Evolutionary conservation across 2,797 vertebrate genomes (phyloP).

Genomic region (Typhlichthys subterraneus): DNA sequence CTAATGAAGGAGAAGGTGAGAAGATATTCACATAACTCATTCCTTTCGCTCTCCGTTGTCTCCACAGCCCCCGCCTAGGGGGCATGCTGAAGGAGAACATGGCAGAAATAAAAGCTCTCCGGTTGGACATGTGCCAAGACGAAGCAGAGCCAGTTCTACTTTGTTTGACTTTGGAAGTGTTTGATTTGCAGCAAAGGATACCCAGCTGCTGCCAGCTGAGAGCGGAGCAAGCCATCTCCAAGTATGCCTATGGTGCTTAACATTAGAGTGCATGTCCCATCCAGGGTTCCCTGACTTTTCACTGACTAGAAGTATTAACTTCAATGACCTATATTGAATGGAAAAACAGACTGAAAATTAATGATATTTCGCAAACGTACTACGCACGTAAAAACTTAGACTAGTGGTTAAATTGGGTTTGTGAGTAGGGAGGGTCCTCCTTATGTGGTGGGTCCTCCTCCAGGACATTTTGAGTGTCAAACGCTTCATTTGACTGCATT

Average conservation of each 20-base stretch:
- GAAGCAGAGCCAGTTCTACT: conserved; percentile 65
- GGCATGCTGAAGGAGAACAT: conserved; percentile 65
- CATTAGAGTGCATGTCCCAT: conserved; percentile 43
- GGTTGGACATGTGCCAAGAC: conserved; percentile 66
- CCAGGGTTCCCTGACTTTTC: too few species aligned
- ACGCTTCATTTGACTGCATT: too few species aligned
- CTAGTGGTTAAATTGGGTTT: too few species aligned
- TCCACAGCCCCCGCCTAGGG: conserved; percentile 66
- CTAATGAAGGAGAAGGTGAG: conserved; percentile 76
- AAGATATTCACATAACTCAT: conserved; percentile 69
- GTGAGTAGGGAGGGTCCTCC: too few species aligned
- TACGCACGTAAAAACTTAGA: too few species aligned
- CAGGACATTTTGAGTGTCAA: too few species aligned
- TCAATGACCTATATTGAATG: too few species aligned
- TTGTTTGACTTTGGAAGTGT: conserved; percentile 78
- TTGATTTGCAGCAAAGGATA: conserved; percentile 72
- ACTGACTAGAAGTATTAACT: too few species aligned
- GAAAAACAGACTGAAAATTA: too few species aligned
- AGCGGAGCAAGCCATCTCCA: conserved; percentile 49
- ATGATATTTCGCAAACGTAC: too few species aligned
- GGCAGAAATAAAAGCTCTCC: conserved; percentile 65
- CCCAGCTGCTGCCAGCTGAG: conserved; percentile 63
- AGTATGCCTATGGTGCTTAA: conserved; percentile 32
- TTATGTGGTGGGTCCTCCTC: too few species aligned
- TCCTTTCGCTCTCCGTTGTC: conserved; percentile 62